Conservation (phyloP, 2,888 invertebrate genomes). For the Holacanthella duospinosa region DNA sequence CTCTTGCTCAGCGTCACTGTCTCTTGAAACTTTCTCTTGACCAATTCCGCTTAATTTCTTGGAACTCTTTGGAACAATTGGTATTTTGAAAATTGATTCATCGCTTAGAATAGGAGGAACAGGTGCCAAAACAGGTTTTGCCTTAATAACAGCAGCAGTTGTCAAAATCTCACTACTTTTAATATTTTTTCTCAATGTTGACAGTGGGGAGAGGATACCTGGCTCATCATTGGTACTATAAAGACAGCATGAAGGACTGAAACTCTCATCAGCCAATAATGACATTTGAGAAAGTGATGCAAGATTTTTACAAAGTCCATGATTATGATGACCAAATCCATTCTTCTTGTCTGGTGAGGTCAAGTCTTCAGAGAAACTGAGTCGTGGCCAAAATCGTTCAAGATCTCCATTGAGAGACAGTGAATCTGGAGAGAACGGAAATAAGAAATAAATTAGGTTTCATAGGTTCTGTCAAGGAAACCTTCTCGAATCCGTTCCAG, state of each 20-base stretch:
- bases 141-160: conserved; percentile 8
- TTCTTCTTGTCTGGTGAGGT: background rate
- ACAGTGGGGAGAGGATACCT: background rate
- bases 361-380: conserved; percentile 26
- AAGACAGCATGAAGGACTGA: background rate
- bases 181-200: conserved; percentile 14
- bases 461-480: too few relatives aligned
- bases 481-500: too few relatives aligned
- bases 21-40: background rate
- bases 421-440: conserved; percentile 25
- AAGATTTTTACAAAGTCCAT: conserved; percentile 29
- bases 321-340: conserved; percentile 15
- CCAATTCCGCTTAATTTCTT: background rate
- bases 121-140: background rate
- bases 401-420: conserved; percentile 31
- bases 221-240: background rate
- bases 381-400: conserved; percentile 36
- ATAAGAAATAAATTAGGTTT: background rate
- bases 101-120: conserved; percentile 29
- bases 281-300: conserved; percentile 31
- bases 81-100: conserved; percentile 34
- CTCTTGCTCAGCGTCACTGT: conserved; percentile 35
- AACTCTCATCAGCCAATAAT: background rate
- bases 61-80: conserved; percentile 12
- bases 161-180: conserved; percentile 22